These are phyloP conservation scores for Potamilus streckersoni DNA, from an alignment of 1,140 invertebrate species.

Conservation along the genomic window DNA sequence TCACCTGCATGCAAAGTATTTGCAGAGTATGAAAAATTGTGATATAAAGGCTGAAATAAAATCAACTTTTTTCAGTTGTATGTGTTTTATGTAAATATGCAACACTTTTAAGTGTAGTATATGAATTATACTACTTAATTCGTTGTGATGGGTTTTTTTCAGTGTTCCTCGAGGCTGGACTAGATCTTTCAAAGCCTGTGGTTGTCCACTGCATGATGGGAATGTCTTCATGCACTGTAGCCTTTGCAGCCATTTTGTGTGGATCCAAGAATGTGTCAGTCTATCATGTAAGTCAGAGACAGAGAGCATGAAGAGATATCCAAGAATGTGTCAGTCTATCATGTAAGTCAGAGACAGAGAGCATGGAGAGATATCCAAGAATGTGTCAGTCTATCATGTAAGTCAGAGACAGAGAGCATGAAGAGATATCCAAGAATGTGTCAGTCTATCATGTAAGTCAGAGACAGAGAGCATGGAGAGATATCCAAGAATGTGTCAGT, in stretches of 20 bases:
- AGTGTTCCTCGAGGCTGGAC: slow-evolving; percentile 27
- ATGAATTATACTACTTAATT: background rate
- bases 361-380: too few relatives aligned
- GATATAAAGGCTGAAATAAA: too few relatives aligned
- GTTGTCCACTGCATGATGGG: slow-evolving; percentile 38
- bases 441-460: slow-evolving; percentile 33
- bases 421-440: background rate
- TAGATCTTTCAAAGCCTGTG: slow-evolving; percentile 21
- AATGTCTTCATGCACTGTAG: slow-evolving; percentile 38
- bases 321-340: slow-evolving; percentile 21
- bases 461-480: too few relatives aligned
- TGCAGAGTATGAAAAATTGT: too few relatives aligned
- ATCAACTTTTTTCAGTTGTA: too few relatives aligned
- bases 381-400: slow-evolving; percentile 32
- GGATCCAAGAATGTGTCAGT: slow-evolving; percentile 21
- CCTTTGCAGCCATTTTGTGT: slow-evolving; percentile 22
- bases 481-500: slow-evolving; percentile 12
- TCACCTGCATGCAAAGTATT: too few relatives aligned
- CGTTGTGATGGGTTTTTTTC: background rate
- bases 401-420: background rate
- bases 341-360: slow-evolving; percentile 19
- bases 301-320: too few relatives aligned
- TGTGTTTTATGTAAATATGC: too few relatives aligned
- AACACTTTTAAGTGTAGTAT: too few relatives aligned
- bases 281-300: slow-evolving; percentile 27